These are phyloP conservation scores for Anthonomus grandis DNA, from an alignment of 1,140 invertebrate species.

Conservation along the genomic window DNA sequence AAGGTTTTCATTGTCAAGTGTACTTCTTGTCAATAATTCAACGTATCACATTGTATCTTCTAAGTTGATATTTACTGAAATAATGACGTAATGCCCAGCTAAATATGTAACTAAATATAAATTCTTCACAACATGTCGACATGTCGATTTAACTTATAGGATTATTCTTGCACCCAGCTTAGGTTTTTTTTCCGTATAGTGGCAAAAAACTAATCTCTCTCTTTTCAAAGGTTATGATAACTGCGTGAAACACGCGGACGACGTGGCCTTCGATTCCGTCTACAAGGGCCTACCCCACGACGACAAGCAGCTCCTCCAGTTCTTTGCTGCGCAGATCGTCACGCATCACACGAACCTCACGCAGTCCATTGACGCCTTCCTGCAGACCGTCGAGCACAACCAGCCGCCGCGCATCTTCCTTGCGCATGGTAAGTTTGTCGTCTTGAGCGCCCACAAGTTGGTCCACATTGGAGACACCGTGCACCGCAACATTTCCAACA, in stretches of 20 bases:
- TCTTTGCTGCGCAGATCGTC: constrained; percentile 81
- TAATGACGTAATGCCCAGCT: too few relatives aligned
- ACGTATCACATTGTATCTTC: too few relatives aligned
- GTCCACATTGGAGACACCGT: constrained; percentile 93
- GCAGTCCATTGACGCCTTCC: constrained; percentile 87
- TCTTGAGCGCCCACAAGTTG: constrained; percentile 87
- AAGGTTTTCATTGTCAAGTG: too few relatives aligned
- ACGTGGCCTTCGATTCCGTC: constrained; percentile 53
- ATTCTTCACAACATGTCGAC: too few relatives aligned
- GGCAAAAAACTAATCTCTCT: too few relatives aligned
- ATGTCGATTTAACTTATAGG: too few relatives aligned
- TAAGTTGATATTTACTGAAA: too few relatives aligned
- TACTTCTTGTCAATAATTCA: too few relatives aligned
- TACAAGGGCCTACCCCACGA: constrained; percentile 61
- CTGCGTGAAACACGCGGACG: constrained; percentile 69
- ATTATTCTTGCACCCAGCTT: too few relatives aligned
- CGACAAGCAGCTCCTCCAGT: constrained; percentile 79
- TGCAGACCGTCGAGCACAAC: constrained; percentile 86
- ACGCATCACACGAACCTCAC: constrained; percentile 80
- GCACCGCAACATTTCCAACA: constrained; percentile 71
- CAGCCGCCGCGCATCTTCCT: constrained; percentile 91
- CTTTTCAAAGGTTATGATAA: constrained; percentile 75
- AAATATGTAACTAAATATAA: too few relatives aligned
- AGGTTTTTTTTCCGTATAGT: too few relatives aligned
- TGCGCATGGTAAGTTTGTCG: constrained; percentile 90